A percentile compares a stretch with the other conserved stretches of the same genome.
These are phyloP conservation scores for Busseola fusca DNA, from an alignment of 2,888 invertebrate genomes.

Conservation along the genomic window DNA sequence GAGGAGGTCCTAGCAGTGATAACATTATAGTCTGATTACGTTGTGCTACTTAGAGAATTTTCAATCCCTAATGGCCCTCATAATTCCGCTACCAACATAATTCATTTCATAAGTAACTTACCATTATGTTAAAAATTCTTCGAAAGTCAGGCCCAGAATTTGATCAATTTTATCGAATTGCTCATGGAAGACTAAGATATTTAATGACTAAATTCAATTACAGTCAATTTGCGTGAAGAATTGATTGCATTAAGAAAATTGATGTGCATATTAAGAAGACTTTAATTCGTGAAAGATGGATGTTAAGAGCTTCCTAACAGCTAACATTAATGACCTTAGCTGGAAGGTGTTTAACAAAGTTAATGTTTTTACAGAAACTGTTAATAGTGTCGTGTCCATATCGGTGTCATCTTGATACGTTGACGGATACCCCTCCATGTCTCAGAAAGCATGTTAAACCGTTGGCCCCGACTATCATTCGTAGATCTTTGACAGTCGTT, in stretches of 20 bases:
- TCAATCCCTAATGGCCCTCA: not conserved
- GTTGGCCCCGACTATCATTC: no score
- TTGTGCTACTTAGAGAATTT: not conserved
- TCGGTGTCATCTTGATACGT: no score
- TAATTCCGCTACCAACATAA: not conserved
- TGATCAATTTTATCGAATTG: not conserved
- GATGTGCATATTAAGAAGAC: conserved; percentile 25
- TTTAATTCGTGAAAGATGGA: conserved; percentile 26
- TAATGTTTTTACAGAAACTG: not conserved
- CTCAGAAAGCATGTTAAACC: no score
- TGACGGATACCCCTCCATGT: no score
- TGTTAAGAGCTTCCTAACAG: not conserved
- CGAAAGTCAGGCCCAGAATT: not conserved
- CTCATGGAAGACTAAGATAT: not conserved
- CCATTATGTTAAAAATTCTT: not conserved
- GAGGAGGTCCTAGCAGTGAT: no score
- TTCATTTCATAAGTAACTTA: no score
- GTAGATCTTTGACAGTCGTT: no score
- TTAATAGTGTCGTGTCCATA: no score
- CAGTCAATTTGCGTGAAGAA: conserved; percentile 13
- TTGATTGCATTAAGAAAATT: conserved; percentile 43
- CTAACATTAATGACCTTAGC: not conserved
- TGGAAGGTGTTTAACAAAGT: conserved; percentile 2
- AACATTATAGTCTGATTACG: no score
- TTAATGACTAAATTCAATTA: conserved; percentile 20